Conservation (phyloP, 2,888 invertebrate species). For the Phengaris alcon region DNA sequence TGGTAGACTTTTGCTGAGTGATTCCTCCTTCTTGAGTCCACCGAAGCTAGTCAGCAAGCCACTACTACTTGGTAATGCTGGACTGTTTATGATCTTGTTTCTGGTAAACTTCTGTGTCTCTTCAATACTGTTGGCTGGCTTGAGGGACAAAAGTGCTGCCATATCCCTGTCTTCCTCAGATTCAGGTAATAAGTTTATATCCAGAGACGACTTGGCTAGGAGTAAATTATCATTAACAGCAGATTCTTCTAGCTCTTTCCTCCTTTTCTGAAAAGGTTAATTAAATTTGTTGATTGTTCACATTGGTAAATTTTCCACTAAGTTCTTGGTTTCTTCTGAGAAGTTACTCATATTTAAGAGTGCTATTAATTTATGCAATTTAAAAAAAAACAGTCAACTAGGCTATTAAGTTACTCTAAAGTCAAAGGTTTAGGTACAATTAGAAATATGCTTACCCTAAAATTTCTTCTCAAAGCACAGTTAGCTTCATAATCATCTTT, state of each 20-base stretch:
- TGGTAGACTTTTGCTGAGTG: constrained; percentile 57
- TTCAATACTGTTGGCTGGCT: constrained; percentile 80
- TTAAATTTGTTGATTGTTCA: background rate
- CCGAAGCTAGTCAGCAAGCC: constrained; percentile 72
- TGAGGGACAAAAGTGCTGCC: constrained; percentile 86
- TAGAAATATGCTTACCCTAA: constrained; percentile 83
- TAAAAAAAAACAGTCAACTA: no score
- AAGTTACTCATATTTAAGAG: no score
- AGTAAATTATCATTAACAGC: constrained; percentile 84
- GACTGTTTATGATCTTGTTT: constrained; percentile 73
- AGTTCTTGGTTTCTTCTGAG: background rate
- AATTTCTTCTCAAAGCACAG: constrained; percentile 88
- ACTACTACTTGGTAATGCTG: constrained; percentile 78
- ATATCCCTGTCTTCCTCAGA: constrained; percentile 87
- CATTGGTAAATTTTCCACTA: background rate
- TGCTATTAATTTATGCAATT: no score
- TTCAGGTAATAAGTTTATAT: constrained; percentile 89
- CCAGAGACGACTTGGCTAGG: constrained; percentile 86
- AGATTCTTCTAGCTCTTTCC: constrained; percentile 85
- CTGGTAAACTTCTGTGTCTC: constrained; percentile 76
- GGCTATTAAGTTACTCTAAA: no score
- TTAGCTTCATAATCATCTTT: constrained; percentile 96
- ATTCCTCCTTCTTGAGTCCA: constrained; percentile 77
- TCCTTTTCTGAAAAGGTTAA: constrained; percentile 73
- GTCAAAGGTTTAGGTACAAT: no score